Base-by-base conservation (phyloP, 35 echinoderm and acorn worm species). In the Diadema setosum region DNA sequence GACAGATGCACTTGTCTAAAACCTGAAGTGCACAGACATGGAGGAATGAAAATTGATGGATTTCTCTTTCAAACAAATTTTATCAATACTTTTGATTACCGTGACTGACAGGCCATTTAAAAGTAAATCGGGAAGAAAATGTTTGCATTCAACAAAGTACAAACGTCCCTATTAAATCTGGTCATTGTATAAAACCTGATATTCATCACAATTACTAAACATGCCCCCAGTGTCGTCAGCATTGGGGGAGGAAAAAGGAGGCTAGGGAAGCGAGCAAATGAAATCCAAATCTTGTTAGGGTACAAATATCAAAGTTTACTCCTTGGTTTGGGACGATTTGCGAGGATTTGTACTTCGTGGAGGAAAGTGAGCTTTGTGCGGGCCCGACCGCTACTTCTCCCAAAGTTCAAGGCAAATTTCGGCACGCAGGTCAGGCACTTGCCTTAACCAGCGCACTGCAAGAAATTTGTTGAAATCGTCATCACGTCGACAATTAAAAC, bases 201-300 rank as follows among this genome's bases (percentile, higher is more conserved):
- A 76, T 76, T 76, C 39, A 43, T 76, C 70, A 76, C 32, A 76
- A 76, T 76, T 76, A 65, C 61, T 33, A 65, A 65, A 65, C 36
- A 27, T 20, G 36, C 26, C 61, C 36, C 61, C 61, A 65, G 36
- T 31, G 7, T 65, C 16, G 61, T 33, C n/a, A 29, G 61, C 39
- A 25, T n/a, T 35, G 70, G 2, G 9, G 11, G 24, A 43, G 43
- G 25, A 36, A 76, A 35, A 18, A 5, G 36, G 1, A 2, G 24
- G 32, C 43, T 16, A 40, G 18, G 43, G 70, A 76, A 41, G 70
- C 11, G 39, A 76, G 39, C 9, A 76, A 40, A 43, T 76, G 23
- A 76, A 76, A 76, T 24, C 20, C 39, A 76, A 76, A 76, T 76
- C 70, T 43, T 76, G n/a, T 76, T 76, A 76, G 12, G 70, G 70